Conservation (phyloP, 2,797 vertebrate species). For the Sphaeramia orbicularis region DNA sequence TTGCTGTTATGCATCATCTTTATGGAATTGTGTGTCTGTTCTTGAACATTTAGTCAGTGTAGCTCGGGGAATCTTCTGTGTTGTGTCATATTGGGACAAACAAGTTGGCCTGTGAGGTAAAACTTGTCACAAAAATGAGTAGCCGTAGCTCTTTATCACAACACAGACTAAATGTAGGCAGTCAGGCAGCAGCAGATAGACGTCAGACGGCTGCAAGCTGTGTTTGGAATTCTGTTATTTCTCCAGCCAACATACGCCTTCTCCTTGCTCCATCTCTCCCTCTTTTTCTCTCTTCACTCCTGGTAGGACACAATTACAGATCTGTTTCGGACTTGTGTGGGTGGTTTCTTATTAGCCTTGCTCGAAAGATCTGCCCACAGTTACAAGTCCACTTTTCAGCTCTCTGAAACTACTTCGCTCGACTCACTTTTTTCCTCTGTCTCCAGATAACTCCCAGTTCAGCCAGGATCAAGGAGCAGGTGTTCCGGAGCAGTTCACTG, state of each 20-base stretch:
- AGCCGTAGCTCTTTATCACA: constrained; percentile 13
- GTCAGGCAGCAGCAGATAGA: constrained; percentile 55
- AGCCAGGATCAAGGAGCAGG: constrained; percentile 86
- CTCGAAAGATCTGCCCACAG: constrained; percentile 68
- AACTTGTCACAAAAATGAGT: constrained; percentile 20
- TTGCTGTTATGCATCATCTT: constrained; percentile 5
- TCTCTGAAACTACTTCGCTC: constrained; percentile 66
- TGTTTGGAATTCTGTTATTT: constrained; percentile 89
- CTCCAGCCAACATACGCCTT: constrained; percentile 74
- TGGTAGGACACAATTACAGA: constrained; percentile 88
- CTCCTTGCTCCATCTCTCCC: constrained; percentile 54
- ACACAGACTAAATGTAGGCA: constrained; percentile 33
- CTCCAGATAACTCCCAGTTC: constrained; percentile 81
- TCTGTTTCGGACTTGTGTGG: constrained; percentile 89
- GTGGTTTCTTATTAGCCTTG: constrained; percentile 79
- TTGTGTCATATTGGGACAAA: constrained; percentile 73
- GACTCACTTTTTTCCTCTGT: constrained; percentile 57
- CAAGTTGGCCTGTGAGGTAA: constrained; percentile 13
- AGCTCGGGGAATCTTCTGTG: constrained; percentile 27
- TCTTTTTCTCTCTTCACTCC: constrained; percentile 62
- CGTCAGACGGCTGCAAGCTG: constrained; percentile 74
- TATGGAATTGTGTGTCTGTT: constrained; percentile 11
- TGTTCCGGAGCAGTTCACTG: constrained; percentile 96
- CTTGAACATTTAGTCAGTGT: constrained; percentile 12
- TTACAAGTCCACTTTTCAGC: constrained; percentile 55